Evolutionary conservation across 2,888 invertebrate species (phyloP).

Genomic region (Limnephilus marmoratus): DNA sequence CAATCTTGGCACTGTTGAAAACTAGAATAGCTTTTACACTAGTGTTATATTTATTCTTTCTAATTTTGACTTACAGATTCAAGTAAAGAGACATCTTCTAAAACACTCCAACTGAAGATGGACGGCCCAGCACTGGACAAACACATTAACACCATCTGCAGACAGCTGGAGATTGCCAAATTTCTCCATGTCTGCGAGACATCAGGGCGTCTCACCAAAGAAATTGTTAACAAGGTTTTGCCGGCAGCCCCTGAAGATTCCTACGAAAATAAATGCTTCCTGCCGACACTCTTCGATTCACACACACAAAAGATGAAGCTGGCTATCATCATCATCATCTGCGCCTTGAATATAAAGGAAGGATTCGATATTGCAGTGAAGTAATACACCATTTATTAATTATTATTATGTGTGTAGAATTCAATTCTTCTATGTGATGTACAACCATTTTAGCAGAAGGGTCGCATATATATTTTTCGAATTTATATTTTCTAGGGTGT

Average conservation of each 20-base stretch:
- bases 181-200: slow-evolving; percentile 83
- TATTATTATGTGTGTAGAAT: slow-evolving; percentile 1
- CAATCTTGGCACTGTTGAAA: too few species aligned
- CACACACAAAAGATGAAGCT: slow-evolving; percentile 83
- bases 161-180: slow-evolving; percentile 89
- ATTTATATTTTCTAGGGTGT: too few species aligned
- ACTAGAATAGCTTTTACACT: too few species aligned
- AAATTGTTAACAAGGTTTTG: slow-evolving; percentile 72
- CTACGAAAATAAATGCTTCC: slow-evolving; percentile 69
- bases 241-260: slow-evolving; percentile 67
- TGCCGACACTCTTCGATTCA: slow-evolving; percentile 86
- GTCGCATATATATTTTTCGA: too few species aligned
- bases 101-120: slow-evolving; percentile 83
- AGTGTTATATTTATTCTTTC: neutral
- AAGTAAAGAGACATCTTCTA: slow-evolving; percentile 72
- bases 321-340: slow-evolving; percentile 82
- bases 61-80: slow-evolving; percentile 67
- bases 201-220: slow-evolving; percentile 74
- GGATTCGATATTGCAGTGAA: slow-evolving; percentile 85
- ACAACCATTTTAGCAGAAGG: too few species aligned
- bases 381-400: slow-evolving; percentile 71
- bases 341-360: slow-evolving; percentile 82
- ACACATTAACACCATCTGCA: slow-evolving; percentile 86
- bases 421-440: neutral
- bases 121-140: slow-evolving; percentile 85